phyloP scores from a whole-genome alignment of 1,140 invertebrate species.

The Drosophila teissieri region DNA sequence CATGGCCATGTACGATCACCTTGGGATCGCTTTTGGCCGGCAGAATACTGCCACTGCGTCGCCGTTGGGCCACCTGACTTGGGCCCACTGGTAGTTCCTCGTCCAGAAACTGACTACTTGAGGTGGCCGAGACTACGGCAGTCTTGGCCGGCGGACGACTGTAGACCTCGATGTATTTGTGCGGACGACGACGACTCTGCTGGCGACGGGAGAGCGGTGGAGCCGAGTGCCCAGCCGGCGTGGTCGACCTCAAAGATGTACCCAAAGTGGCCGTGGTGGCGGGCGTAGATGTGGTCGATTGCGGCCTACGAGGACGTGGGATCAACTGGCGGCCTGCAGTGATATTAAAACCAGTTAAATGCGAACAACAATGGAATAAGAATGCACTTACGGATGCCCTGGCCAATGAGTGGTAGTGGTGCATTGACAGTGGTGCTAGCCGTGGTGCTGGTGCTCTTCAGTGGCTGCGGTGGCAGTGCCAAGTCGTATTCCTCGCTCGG shows the following conservation, averaged over 20 bases:
- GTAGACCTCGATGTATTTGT: conserved; percentile 71
- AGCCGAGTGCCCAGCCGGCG: conserved; percentile 17
- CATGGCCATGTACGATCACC: conserved; percentile 85
- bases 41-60: conserved; percentile 22
- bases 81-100: conserved; percentile 11
- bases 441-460: conserved; percentile 4
- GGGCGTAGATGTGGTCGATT: conserved; percentile 34
- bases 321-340: conserved; percentile 58
- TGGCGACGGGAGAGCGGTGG: conserved; percentile 58
- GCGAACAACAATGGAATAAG: not conserved
- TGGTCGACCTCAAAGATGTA: not conserved
- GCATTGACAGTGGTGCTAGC: not conserved
- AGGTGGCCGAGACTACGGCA: conserved; percentile 35
- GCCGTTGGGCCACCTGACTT: conserved; percentile 27
- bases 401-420: conserved; percentile 12
- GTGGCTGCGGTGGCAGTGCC: conserved; percentile 5
- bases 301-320: conserved; percentile 62
- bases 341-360: not conserved
- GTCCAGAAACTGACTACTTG: conserved; percentile 18
- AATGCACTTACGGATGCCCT: conserved; percentile 43
- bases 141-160: conserved; percentile 61
- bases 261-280: conserved; percentile 9
- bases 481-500: conserved; percentile 14
- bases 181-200: conserved; percentile 69
- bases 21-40: conserved; percentile 50